Base-by-base conservation (phyloP, 1,140 invertebrate species). In the Drosophila guanche region DNA sequence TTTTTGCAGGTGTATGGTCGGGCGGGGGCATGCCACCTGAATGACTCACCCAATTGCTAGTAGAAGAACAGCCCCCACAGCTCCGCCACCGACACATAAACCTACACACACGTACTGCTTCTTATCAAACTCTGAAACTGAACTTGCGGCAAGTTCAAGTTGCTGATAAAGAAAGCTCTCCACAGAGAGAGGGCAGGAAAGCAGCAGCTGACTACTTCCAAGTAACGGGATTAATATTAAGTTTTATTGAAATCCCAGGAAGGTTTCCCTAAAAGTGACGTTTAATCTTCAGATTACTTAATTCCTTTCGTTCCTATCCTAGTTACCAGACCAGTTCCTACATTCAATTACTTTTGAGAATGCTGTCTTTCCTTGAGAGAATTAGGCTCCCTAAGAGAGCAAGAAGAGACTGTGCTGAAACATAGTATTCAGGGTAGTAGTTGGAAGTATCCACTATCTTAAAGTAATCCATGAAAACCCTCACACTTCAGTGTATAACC, bases 1-100 rank as follows among this genome's bases (percentile, higher is more conserved):
- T 10, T 22, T 42, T 16, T 67, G 61, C 65, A 67, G 65, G 63
- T 67, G 59, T 20, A 20, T 20, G 16, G 16, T 1, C 16, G 16
- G 16, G 16, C 16, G 23, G 46, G 60, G 57, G 45, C 33, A 33
- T 54, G 51, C 66, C 67, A 81, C 68, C 60, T 70, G 74, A 69
- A 60, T 78, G 79, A 83, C 75, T 83, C 79, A 77, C 73, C 10
- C 56, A 51, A 54, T 84, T 61, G 68, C 58, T 54, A 45, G 50
- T 25, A 40, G 37, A 43, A 50, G 48, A 50, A 3, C 60, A 23
- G 20, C 57, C 56, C 16, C 46, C 10, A 59, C 33, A 37, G 16
- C 16, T 20, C 16, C 16, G 16, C 16, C 33, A 33, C 29, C 3
- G 0, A 37, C 10, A 10, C 33, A 56, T 23, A 42, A 53, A 54